A percentile compares a stretch with the other conserved stretches of the same genome.
Evolutionary conservation across 2,797 vertebrate species (phyloP).

Genomic region (Novumbra hubbsi): DNA sequence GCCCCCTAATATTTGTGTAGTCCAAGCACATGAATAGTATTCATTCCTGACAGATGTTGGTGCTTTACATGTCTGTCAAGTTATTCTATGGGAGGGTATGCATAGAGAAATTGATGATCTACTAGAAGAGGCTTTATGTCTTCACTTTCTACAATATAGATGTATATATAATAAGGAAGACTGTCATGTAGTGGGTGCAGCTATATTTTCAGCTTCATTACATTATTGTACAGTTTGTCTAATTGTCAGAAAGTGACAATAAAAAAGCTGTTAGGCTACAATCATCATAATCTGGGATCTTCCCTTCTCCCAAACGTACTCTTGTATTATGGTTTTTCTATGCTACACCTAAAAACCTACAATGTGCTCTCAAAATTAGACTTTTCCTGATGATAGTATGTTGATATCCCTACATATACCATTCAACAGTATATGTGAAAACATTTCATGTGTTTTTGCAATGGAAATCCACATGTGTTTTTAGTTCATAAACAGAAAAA

Average conservation of each 20-base stretch:
- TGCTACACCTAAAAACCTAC: no score
- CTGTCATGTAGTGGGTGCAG: not conserved
- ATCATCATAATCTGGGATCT: not conserved
- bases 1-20: constrained; percentile 25
- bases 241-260: not conserved
- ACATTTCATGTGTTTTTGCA: constrained; percentile 39
- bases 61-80: constrained; percentile 13
- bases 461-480: constrained; percentile 37
- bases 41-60: constrained; percentile 26
- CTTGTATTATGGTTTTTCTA: not conserved
- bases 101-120: not conserved
- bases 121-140: not conserved
- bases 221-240: not conserved
- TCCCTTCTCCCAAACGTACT: not conserved
- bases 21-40: constrained; percentile 1
- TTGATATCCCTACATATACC: constrained; percentile 24
- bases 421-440: constrained; percentile 26
- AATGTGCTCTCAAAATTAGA: no score
- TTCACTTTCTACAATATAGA: not conserved
- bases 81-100: not conserved
- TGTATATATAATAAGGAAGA: not conserved
- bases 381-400: not conserved
- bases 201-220: not conserved
- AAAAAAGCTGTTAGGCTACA: not conserved
- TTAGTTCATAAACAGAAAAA: constrained; percentile 57